Evolutionary conservation across 2,113 vertebrate genomes (phyloP).

Genomic region (Poecile atricapillus): DNA sequence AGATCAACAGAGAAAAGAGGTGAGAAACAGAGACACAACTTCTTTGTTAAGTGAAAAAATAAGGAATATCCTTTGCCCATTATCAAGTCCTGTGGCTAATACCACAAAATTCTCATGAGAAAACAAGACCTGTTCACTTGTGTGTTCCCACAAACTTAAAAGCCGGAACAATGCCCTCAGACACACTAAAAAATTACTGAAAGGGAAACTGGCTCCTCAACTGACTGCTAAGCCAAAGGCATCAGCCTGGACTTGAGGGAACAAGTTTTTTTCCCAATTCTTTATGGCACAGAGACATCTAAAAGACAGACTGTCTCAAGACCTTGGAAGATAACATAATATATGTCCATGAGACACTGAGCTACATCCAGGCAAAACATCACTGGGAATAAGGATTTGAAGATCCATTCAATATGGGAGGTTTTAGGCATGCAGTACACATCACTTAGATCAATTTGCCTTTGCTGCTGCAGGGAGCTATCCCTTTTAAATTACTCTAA

Average conservation of each 20-base stretch:
- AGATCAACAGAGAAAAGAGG: not conserved
- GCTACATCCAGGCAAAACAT: not conserved
- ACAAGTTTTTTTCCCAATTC: not conserved
- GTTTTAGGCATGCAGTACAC: rapidly evolving
- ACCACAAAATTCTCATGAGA: not conserved
- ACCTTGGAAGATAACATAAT: not conserved
- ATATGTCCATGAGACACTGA: not conserved
- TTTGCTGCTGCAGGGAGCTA: not conserved
- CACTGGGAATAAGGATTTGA: not conserved
- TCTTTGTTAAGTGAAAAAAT: not conserved
- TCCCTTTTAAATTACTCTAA: not conserved
- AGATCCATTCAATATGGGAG: not conserved
- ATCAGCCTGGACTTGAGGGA: not conserved
- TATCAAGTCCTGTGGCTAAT: not conserved
- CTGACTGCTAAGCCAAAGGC: not conserved
- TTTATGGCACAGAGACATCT: not conserved
- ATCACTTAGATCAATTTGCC: not conserved
- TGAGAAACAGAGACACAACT: not conserved
- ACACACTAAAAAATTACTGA: not conserved
- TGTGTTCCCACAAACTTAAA: not conserved
- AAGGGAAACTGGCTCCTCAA: not conserved
- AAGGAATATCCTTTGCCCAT: not conserved
- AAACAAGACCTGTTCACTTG: not conserved
- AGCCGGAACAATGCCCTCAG: not conserved
- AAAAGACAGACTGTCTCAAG: not conserved